Percentiles rank a stretch among this genome's conserved stretches.
Conservation (phyloP, 1,140 invertebrate species). For the Radopholus similis region DNA sequence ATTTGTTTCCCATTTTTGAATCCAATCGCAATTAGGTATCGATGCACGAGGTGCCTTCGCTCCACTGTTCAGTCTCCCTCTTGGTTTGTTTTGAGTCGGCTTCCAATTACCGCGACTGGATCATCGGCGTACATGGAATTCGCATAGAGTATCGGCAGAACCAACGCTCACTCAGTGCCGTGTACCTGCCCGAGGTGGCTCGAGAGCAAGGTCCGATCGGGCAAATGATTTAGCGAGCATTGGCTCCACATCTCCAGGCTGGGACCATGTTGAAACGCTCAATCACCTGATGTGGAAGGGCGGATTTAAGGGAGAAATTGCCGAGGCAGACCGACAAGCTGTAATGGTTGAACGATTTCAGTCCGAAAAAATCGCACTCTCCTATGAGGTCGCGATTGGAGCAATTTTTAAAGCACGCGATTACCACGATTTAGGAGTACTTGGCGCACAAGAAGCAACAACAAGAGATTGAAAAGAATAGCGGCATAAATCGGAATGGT, state of each 20-base stretch:
- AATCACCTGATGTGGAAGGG: conserved; percentile 94
- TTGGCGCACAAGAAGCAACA: background rate
- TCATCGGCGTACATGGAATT: conserved; percentile 92
- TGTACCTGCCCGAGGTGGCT: conserved; percentile 94
- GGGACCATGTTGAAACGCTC: conserved; percentile 94
- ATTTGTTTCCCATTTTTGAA: background rate
- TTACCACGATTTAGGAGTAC: background rate
- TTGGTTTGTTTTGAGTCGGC: conserved; percentile 87
- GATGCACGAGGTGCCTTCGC: conserved; percentile 81
- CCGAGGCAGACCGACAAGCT: conserved; percentile 76
- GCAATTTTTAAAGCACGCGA: too few relatives aligned
- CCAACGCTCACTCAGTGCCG: conserved; percentile 88
- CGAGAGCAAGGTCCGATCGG: conserved; percentile 79
- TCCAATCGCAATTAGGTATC: background rate
- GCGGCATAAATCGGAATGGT: too few relatives aligned
- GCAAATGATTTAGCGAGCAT: background rate
- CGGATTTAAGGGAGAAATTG: conserved; percentile 86
- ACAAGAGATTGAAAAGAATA: too few relatives aligned
- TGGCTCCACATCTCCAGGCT: conserved; percentile 67
- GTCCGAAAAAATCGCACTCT: conserved; percentile 77
- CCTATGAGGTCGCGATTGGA: conserved; percentile 73
- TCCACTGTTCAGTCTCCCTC: conserved; percentile 92
- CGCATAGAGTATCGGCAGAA: conserved; percentile 94
- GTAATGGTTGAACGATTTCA: conserved; percentile 92
- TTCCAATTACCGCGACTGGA: conserved; percentile 90